phyloP scores from a whole-genome alignment of 2,888 invertebrate genomes.

The Eupithecia subumbrata region DNA sequence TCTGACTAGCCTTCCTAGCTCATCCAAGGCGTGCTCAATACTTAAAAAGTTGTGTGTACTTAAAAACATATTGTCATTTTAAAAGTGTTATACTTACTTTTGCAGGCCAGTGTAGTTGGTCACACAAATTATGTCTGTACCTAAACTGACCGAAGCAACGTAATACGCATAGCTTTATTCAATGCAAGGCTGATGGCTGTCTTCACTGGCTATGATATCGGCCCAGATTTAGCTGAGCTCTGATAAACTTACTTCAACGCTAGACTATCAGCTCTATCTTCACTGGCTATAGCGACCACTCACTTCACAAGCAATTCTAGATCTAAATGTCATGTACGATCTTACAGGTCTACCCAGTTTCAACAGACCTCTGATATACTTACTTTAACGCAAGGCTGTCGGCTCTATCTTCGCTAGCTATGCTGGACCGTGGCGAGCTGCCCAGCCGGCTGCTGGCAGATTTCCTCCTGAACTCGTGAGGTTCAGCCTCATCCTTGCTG shows the following conservation, averaged over 20 bases:
- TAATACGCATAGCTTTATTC: not conserved
- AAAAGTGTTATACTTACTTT: too few relatives aligned
- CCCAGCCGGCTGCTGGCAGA: constrained; percentile 78
- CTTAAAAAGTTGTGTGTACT: too few relatives aligned
- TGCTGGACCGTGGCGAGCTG: constrained; percentile 75
- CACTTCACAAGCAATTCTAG: constrained; percentile 49
- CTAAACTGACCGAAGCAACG: not conserved
- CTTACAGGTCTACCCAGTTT: not conserved
- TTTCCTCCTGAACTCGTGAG: constrained; percentile 70
- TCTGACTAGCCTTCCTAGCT: too few relatives aligned
- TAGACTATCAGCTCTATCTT: constrained; percentile 83
- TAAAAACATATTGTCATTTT: too few relatives aligned
- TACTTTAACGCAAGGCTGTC: constrained; percentile 87
- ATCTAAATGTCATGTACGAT: too few relatives aligned
- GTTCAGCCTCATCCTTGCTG: constrained; percentile 69
- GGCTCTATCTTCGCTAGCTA: constrained; percentile 74
- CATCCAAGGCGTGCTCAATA: too few relatives aligned
- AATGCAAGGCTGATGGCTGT: too few relatives aligned
- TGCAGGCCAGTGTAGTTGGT: too few relatives aligned
- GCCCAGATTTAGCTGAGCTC: not conserved
- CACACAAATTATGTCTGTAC: not conserved
- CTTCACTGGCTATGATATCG: too few relatives aligned
- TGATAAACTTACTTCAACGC: constrained; percentile 83
- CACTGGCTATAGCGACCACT: constrained; percentile 76
- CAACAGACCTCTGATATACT: constrained; percentile 31